phyloP scores from a whole-genome alignment of 2,888 invertebrate genomes.

The Drosophila rubida region DNA sequence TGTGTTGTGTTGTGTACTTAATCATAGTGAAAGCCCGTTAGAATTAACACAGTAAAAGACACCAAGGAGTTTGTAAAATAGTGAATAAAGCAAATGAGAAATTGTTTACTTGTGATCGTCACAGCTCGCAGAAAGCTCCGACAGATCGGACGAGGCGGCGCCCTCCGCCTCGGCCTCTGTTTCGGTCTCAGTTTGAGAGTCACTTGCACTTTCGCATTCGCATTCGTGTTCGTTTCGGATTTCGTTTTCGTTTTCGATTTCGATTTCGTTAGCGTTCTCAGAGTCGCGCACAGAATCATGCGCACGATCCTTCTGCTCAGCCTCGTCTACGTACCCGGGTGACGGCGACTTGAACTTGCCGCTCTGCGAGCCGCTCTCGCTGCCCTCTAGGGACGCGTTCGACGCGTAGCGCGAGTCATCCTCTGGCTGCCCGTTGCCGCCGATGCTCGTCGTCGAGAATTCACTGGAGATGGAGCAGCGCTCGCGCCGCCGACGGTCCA shows the following conservation, averaged over 20 bases:
- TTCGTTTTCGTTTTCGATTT: slow-evolving; percentile 30
- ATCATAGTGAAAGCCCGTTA: slow-evolving; percentile 5
- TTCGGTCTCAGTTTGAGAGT: slow-evolving; percentile 14
- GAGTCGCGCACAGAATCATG: slow-evolving; percentile 24
- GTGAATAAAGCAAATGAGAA: slow-evolving; percentile 21
- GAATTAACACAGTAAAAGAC: slow-evolving; percentile 6
- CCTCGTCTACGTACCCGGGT: slow-evolving; percentile 82
- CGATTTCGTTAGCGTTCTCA: slow-evolving; percentile 31
- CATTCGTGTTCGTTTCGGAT: slow-evolving; percentile 6
- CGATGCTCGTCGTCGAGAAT: slow-evolving; percentile 72
- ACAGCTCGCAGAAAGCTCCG: slow-evolving; percentile 51
- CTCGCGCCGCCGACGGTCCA: slow-evolving; percentile 54
- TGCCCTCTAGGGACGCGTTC: slow-evolving; percentile 77
- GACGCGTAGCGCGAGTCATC: slow-evolving; percentile 72
- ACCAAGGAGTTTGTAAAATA: slow-evolving; percentile 23
- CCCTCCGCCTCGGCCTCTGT: slow-evolving; percentile 15
- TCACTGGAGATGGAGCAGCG: slow-evolving; percentile 81
- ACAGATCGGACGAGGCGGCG: slow-evolving; percentile 41
- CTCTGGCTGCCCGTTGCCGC: slow-evolving; percentile 46
- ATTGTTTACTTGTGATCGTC: slow-evolving; percentile 75
- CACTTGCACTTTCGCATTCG: slow-evolving; percentile 33
- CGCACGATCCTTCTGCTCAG: slow-evolving; percentile 24
- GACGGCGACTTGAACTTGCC: slow-evolving; percentile 83
- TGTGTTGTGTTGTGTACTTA: slow-evolving; percentile 23
- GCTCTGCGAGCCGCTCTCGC: slow-evolving; percentile 75